Evolutionary conservation across 2,888 invertebrate genomes (phyloP).

Genomic region (Lepetodrilus schrolli): DNA sequence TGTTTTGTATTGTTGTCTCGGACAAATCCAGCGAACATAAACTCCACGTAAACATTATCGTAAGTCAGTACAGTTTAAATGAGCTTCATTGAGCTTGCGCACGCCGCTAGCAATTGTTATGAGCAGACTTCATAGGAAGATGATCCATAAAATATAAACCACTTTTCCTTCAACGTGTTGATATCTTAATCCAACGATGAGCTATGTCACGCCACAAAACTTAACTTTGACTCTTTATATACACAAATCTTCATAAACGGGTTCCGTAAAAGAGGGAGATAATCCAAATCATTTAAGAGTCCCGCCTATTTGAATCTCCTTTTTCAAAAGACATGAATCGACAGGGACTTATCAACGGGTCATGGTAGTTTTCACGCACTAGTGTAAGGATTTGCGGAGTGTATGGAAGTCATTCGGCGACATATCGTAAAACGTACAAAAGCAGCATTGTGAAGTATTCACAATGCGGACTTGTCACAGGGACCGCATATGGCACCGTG

Average conservation of each 20-base stretch:
- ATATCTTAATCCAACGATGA: background rate
- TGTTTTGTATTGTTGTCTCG: too few species aligned
- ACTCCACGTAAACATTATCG: too few species aligned
- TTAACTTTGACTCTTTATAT: background rate
- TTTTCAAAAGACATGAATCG: background rate
- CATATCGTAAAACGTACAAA: conserved; percentile 4
- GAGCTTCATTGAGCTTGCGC: too few species aligned
- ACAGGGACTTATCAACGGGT: background rate
- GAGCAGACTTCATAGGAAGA: too few species aligned
- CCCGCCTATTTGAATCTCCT: conserved; percentile 10
- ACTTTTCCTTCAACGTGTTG: background rate
- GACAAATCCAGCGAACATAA: too few species aligned
- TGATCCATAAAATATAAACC: too few species aligned
- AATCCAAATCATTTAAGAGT: conserved; percentile 19
- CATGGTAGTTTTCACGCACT: conserved; percentile 23
- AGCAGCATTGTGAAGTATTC: background rate
- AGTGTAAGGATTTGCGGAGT: background rate
- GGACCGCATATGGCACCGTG: background rate
- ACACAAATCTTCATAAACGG: conserved; percentile 11
- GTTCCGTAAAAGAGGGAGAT: background rate
- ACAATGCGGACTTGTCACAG: background rate
- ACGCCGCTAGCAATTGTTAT: too few species aligned
- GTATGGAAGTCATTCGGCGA: conserved; percentile 10
- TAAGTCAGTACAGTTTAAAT: too few species aligned
- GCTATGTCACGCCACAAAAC: background rate